Percentiles rank a stretch among this genome's conserved stretches.
Evolutionary conservation across 1,140 invertebrate species (phyloP).

Genomic region (Bombus breviceps): DNA sequence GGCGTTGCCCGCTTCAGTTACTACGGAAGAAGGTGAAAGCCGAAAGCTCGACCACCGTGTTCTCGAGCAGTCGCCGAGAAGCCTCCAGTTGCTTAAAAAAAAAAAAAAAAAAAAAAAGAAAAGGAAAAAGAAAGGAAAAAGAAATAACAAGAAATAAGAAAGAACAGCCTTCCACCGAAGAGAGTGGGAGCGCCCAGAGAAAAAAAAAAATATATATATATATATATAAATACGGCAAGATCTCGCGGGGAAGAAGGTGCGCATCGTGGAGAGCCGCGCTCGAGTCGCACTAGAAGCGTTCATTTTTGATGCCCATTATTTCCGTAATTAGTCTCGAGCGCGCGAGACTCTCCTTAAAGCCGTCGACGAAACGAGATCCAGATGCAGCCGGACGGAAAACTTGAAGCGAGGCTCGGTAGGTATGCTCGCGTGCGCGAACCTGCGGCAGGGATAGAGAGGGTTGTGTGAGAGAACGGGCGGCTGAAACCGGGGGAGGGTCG

Average conservation of each 20-base stretch:
- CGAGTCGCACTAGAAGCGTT: conserved; percentile 43
- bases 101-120: rapidly evolving
- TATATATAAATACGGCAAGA: conserved; percentile 42
- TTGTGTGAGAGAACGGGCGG: no score
- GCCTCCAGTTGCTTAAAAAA: not conserved
- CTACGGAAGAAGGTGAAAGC: not conserved
- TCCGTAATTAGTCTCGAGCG: conserved; percentile 52
- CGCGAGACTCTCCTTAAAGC: conserved; percentile 42
- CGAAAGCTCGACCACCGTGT: not conserved
- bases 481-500: not conserved
- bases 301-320: conserved; percentile 53
- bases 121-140: not conserved
- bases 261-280: conserved; percentile 9
- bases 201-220: no score
- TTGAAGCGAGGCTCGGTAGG: conserved; percentile 11
- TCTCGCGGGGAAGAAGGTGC: not conserved
- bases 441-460: not conserved
- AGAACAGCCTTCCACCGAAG: no score
- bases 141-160: not conserved
- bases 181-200: no score
- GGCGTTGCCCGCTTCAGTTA: not conserved
- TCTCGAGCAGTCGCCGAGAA: conserved; percentile 10
- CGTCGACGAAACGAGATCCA: conserved; percentile 35
- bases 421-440: not conserved
- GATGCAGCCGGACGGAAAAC: conserved; percentile 43